Evolutionary conservation across 2,797 vertebrate genomes (phyloP).

Genomic region (Astyanax mexicanus): DNA sequence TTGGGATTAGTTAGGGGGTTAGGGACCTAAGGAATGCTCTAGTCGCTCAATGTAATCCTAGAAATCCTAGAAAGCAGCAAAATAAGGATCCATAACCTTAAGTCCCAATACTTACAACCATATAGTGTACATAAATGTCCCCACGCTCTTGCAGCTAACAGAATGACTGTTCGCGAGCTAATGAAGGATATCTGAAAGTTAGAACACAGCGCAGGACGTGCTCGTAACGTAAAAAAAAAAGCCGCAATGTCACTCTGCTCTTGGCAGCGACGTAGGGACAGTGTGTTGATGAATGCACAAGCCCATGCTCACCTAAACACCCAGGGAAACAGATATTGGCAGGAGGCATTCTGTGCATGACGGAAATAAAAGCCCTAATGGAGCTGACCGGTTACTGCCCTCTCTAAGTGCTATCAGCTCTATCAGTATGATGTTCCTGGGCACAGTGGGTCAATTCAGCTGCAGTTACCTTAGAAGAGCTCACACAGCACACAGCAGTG

Average conservation of each 20-base stretch:
- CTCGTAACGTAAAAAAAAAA: background rate
- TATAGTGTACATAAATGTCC: too few species aligned
- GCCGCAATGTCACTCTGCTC: background rate
- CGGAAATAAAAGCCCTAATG: conserved; percentile 35
- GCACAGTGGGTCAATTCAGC: background rate
- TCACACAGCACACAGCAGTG: background rate
- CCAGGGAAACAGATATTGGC: conserved; percentile 5
- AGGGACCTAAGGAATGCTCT: too few species aligned
- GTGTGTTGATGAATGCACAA: conserved; percentile 3
- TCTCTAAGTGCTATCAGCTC: background rate
- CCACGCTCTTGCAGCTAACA: background rate
- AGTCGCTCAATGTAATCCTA: too few species aligned
- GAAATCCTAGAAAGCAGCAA: too few species aligned
- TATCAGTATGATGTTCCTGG: background rate
- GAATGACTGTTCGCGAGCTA: background rate
- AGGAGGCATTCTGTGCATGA: conserved; percentile 7
- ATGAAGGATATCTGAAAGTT: background rate
- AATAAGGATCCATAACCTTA: too few species aligned
- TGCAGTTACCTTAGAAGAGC: background rate
- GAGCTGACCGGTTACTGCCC: conserved; percentile 5
- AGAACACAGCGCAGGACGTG: background rate
- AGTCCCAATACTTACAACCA: too few species aligned
- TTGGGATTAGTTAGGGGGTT: too few species aligned
- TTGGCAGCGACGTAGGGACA: background rate
- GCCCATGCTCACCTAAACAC: background rate